These are phyloP conservation scores for Sigmodon hispidus DNA, from an alignment of 2,113 vertebrate species.

Conservation along the genomic window DNA sequence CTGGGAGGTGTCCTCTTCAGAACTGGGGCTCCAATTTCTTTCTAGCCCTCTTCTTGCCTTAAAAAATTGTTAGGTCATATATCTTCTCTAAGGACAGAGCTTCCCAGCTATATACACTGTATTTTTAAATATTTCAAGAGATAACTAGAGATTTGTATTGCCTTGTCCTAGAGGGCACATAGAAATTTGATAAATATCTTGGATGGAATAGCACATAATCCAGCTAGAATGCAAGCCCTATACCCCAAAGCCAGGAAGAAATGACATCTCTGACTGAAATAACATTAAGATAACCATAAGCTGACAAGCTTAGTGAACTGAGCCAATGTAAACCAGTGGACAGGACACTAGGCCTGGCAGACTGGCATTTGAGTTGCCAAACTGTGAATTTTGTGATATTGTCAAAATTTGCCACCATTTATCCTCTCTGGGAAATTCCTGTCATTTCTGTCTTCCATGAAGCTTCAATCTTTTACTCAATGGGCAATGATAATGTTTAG, in stretches of 20 bases:
- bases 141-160: slow-evolving; percentile 31
- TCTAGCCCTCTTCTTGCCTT: neutral
- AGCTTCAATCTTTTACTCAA: slow-evolving; percentile 28
- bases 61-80: neutral
- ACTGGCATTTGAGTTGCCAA: slow-evolving; percentile 17
- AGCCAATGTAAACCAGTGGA: neutral
- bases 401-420: neutral
- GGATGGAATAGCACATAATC: slow-evolving; percentile 28
- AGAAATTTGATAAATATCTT: slow-evolving; percentile 11
- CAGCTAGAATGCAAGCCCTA: slow-evolving; percentile 11
- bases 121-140: slow-evolving; percentile 55
- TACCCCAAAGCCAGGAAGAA: neutral
- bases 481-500: neutral
- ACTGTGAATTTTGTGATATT: slow-evolving; percentile 11
- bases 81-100: slow-evolving; percentile 40
- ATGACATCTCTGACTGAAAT: neutral
- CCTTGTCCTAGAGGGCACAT: slow-evolving; percentile 19
- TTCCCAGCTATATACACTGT: neutral
- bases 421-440: neutral
- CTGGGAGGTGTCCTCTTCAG: neutral
- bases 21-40: slow-evolving; percentile 48
- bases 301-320: slow-evolving; percentile 31
- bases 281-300: neutral
- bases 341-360: neutral
- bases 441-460: neutral